Percentiles rank a stretch among this genome's conserved stretches.
These are phyloP conservation scores for Psilopogon haemacephalus DNA, from an alignment of 2,113 vertebrate genomes.

Conservation along the genomic window DNA sequence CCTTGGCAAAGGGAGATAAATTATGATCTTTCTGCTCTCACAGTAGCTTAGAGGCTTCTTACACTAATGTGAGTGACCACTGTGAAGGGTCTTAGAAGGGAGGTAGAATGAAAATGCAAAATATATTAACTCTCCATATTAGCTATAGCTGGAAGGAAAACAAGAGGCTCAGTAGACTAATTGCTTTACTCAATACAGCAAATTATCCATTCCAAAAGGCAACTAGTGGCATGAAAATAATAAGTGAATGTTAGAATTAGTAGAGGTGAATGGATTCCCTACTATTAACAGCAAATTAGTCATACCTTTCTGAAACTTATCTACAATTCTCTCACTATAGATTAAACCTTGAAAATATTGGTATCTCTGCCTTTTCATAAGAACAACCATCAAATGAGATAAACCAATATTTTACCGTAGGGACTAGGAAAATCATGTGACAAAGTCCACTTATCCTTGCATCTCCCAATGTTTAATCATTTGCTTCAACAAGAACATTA, in stretches of 20 bases:
- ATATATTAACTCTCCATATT: background rate
- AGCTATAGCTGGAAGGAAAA: slow-evolving; percentile 1
- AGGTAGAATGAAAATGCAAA: slow-evolving; percentile 25
- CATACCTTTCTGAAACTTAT: background rate
- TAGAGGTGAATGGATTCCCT: background rate
- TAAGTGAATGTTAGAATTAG: background rate
- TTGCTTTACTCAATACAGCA: background rate
- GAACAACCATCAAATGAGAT: background rate
- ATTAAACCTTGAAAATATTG: background rate
- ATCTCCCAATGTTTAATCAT: background rate
- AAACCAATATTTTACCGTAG: background rate
- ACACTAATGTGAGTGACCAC: background rate
- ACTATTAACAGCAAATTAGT: background rate
- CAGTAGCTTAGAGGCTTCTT: background rate
- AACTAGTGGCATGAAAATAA: slow-evolving; percentile 16
- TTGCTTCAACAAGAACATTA: background rate
- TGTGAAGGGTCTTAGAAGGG: fast-evolving
- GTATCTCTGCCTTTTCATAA: background rate
- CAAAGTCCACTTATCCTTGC: background rate
- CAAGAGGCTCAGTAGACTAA: background rate
- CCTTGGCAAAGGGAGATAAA: background rate
- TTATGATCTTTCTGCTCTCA: background rate
- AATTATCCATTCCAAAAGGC: slow-evolving; percentile 23
- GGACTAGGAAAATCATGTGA: background rate
- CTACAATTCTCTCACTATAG: background rate